Evolutionary conservation across 2,797 vertebrate genomes (phyloP).

Genomic region (Gouania willdenowi): DNA sequence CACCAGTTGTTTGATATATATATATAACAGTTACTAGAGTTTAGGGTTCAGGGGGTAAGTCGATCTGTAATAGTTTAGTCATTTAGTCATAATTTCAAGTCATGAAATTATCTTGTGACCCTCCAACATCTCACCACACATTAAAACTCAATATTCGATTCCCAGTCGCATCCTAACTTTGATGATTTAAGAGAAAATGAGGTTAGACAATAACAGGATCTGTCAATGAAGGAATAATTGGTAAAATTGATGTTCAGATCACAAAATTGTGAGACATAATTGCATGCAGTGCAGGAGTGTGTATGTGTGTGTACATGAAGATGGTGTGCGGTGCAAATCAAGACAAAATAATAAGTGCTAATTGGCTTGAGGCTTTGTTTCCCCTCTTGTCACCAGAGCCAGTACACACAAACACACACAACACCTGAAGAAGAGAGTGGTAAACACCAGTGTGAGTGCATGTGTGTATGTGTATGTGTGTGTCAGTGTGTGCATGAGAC

Average conservation of each 20-base stretch:
- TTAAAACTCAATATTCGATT: too few relatives aligned
- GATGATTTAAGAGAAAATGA: too few relatives aligned
- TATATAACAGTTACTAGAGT: too few relatives aligned
- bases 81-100: too few relatives aligned
- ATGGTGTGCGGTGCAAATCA: slow-evolving; percentile 27
- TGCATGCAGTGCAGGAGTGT: slow-evolving; percentile 37
- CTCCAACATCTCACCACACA: slow-evolving; percentile 15
- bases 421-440: slow-evolving; percentile 50
- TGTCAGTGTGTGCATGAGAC: slow-evolving; percentile 24
- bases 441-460: slow-evolving; percentile 37
- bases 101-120: too few relatives aligned
- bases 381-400: slow-evolving; percentile 40
- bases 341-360: slow-evolving; percentile 74
- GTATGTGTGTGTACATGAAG: background rate
- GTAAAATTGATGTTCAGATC: slow-evolving; percentile 40
- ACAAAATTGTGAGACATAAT: slow-evolving; percentile 39
- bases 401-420: slow-evolving; percentile 49
- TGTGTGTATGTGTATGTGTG: slow-evolving; percentile 8
- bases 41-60: too few relatives aligned
- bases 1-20: too few relatives aligned
- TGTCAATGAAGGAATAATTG: slow-evolving; percentile 24
- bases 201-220: too few relatives aligned
- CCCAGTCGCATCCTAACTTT: too few relatives aligned
- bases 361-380: slow-evolving; percentile 69
- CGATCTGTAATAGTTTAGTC: too few relatives aligned